Evolutionary conservation across 2,113 vertebrate genomes (phyloP).

Genomic region (Corydoras sp.): DNA sequence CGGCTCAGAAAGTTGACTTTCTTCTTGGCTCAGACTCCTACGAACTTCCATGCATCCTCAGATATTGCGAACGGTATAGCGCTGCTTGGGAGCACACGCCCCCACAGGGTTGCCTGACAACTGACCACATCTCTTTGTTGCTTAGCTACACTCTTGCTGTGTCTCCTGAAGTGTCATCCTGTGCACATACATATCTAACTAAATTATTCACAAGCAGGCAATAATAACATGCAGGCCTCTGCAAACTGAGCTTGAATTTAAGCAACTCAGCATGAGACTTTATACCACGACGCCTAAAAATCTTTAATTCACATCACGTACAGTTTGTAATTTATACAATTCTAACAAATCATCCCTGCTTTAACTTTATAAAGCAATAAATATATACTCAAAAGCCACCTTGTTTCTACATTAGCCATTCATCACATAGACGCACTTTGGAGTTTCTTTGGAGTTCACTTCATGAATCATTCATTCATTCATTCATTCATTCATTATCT

Average conservation of each 20-base stretch:
- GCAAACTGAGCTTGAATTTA: slow-evolving; percentile 27
- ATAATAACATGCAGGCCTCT: slow-evolving; percentile 31
- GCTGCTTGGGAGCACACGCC: slow-evolving; percentile 44
- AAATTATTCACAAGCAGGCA: slow-evolving; percentile 61
- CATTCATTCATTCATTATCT: too few relatives aligned
- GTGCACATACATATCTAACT: slow-evolving; percentile 62
- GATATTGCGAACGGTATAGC: slow-evolving; percentile 24
- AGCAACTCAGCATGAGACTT: background rate
- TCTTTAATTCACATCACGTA: too few relatives aligned
- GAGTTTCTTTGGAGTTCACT: too few relatives aligned
- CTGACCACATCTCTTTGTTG: slow-evolving; percentile 65
- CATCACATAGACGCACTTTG: too few relatives aligned
- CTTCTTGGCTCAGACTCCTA: slow-evolving; percentile 1
- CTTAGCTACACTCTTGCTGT: slow-evolving; percentile 53
- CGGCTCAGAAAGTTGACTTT: slow-evolving; percentile 15
- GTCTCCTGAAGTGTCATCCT: slow-evolving; percentile 57
- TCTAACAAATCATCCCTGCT: too few relatives aligned
- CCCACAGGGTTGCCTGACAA: slow-evolving; percentile 59
- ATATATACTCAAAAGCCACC: too few relatives aligned
- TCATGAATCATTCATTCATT: too few relatives aligned
- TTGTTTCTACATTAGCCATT: too few relatives aligned
- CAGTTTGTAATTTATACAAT: too few relatives aligned
- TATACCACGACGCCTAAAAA: too few relatives aligned
- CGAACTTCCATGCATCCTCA: slow-evolving; percentile 26
- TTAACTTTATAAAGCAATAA: too few relatives aligned